Evolutionary conservation across 2,888 invertebrate genomes (phyloP).

Genomic region (Drosophila pseudotalamancana): DNA sequence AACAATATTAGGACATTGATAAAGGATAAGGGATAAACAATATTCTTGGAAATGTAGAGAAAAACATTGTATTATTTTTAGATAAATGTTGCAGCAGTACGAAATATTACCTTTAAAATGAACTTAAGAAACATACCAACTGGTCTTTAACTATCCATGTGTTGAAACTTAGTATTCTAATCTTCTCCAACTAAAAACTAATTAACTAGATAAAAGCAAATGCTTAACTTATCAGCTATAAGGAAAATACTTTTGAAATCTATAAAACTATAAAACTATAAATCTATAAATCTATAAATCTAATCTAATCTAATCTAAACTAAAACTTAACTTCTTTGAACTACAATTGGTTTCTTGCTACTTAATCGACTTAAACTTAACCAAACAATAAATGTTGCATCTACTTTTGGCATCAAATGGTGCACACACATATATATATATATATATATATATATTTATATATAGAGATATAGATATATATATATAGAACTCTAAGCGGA

Average conservation of each 20-base stretch:
- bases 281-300: conserved; percentile 16
- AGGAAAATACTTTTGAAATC: conserved; percentile 16
- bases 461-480: neutral
- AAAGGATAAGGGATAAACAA: conserved; percentile 11
- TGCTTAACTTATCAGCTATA: conserved; percentile 17
- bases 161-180: conserved; percentile 25
- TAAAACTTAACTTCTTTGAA: conserved; percentile 40
- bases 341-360: conserved; percentile 64
- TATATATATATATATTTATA: neutral
- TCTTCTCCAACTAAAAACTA: conserved; percentile 8
- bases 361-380: conserved; percentile 8
- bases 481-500: conserved; percentile 11
- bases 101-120: conserved; percentile 19
- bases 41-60: conserved; percentile 13
- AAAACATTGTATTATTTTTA: conserved; percentile 65
- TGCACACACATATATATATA: conserved; percentile 5
- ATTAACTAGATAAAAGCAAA: too few species aligned
- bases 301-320: neutral
- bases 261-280: conserved; percentile 1
- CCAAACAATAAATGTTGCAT: conserved; percentile 10
- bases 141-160: conserved; percentile 19
- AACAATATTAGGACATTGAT: conserved; percentile 2
- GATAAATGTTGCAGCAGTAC: conserved; percentile 64
- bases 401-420: conserved; percentile 4
- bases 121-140: too few species aligned